These are phyloP conservation scores for Pelecanus crispus DNA, from an alignment of 2,113 vertebrate species.

Conservation along the genomic window DNA sequence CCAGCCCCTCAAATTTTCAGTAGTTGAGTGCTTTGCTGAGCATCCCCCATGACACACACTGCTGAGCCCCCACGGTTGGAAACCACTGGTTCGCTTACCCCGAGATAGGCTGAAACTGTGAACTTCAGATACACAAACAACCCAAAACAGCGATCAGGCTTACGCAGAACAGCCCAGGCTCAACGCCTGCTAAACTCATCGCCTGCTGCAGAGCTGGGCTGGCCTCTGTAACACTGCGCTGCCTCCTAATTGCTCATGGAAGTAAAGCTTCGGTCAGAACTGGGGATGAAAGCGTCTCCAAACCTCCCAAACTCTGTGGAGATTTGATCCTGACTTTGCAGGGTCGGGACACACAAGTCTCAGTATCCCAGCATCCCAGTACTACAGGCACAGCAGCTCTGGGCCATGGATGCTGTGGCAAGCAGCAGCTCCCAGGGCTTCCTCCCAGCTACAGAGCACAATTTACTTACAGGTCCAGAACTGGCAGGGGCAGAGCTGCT, in stretches of 20 bases:
- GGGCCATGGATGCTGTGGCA: accelerated
- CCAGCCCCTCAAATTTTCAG: neutral
- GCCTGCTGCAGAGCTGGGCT: neutral
- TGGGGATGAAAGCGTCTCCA: neutral
- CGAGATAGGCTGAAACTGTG: neutral
- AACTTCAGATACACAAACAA: neutral
- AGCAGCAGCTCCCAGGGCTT: neutral
- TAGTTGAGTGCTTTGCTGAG: neutral
- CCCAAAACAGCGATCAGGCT: neutral
- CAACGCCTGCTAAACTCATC: accelerated
- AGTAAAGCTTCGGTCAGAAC: neutral
- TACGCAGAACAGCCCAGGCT: too few relatives aligned
- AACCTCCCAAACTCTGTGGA: neutral
- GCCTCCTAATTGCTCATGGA: accelerated
- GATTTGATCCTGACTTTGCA: neutral
- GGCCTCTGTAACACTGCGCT: neutral
- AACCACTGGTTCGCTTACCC: neutral
- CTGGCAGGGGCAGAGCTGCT: accelerated
- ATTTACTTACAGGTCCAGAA: neutral
- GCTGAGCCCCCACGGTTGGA: accelerated
- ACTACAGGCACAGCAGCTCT: accelerated
- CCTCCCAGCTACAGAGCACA: accelerated
- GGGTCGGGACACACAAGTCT: neutral
- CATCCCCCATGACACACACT: accelerated
- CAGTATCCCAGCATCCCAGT: neutral